A percentile compares a stretch with the other conserved stretches of the same genome.
Conservation (phyloP, 2,888 invertebrate genomes). For the Drosophila birchii region DNA sequence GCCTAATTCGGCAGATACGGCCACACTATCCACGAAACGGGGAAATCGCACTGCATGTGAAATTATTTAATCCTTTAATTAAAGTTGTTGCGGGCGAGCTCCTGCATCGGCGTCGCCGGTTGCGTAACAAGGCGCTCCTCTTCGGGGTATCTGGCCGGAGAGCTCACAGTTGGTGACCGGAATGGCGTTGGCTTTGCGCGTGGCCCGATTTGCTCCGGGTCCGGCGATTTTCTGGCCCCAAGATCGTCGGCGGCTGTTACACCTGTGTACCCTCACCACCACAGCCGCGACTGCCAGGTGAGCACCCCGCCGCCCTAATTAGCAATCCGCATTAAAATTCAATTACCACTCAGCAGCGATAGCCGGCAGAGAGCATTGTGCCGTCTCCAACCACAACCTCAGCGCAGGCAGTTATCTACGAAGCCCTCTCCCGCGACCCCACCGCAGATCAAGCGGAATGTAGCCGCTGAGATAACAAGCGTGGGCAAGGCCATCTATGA, state of each 20-base stretch:
- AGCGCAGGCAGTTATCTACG: slow-evolving; percentile 26
- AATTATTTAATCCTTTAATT: slow-evolving; percentile 17
- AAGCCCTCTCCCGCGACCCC: slow-evolving; percentile 28
- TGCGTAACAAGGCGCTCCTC: slow-evolving; percentile 57
- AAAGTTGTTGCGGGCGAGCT: slow-evolving; percentile 44
- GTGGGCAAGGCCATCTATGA: slow-evolving; percentile 69
- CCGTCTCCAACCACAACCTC: slow-evolving; percentile 24
- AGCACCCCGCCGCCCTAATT: slow-evolving; percentile 29
- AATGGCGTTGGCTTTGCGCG: slow-evolving; percentile 79
- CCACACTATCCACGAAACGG: slow-evolving; percentile 2
- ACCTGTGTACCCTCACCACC: slow-evolving; percentile 26
- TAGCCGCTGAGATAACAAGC: slow-evolving; percentile 70
- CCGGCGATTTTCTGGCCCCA: slow-evolving; percentile 52
- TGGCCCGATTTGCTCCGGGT: slow-evolving; percentile 60
- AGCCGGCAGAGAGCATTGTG: slow-evolving; percentile 37
- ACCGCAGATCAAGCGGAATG: slow-evolving; percentile 69
- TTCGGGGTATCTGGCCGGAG: slow-evolving; percentile 22
- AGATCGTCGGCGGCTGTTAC: slow-evolving; percentile 50
- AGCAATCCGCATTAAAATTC: slow-evolving; percentile 50
- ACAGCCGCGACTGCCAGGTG: slow-evolving; percentile 45
- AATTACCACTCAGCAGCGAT: slow-evolving; percentile 52
- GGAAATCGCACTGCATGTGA: slow-evolving; percentile 20
- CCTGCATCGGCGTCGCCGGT: slow-evolving; percentile 64
- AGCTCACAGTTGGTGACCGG: slow-evolving; percentile 13
- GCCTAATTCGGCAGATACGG: background rate